Evolutionary conservation across 1,140 invertebrate genomes (phyloP).

Genomic region (Drosophila simulans): DNA sequence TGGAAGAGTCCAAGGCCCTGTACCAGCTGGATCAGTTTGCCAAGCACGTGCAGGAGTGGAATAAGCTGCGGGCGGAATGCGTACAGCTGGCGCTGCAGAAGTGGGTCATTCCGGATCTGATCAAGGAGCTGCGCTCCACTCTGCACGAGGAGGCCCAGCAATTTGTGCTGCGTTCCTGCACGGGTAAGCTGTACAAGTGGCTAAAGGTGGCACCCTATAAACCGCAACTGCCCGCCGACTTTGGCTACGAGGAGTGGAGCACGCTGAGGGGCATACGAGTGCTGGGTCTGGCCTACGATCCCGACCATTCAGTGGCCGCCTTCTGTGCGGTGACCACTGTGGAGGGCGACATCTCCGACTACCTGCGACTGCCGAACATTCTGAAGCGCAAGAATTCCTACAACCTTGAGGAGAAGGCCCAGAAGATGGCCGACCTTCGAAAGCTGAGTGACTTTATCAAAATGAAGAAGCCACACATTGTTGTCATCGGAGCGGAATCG

Average conservation of each 20-base stretch:
- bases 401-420: conserved; percentile 89
- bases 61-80: conserved; percentile 93
- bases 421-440: conserved; percentile 91
- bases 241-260: conserved; percentile 97
- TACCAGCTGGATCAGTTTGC: conserved; percentile 98
- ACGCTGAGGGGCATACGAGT: conserved; percentile 93
- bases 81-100: conserved; percentile 95
- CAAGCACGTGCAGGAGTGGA: conserved; percentile 98
- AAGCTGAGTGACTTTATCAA: conserved; percentile 94
- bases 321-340: conserved; percentile 94
- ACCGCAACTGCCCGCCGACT: conserved; percentile 86
- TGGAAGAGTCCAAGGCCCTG: conserved; percentile 96
- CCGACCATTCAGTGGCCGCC: conserved; percentile 92
- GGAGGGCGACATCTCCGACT: conserved; percentile 96
- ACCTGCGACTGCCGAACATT: conserved; percentile 93
- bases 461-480: conserved; percentile 96
- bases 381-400: conserved; percentile 92
- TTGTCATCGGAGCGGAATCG: conserved; percentile 96
- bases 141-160: conserved; percentile 95
- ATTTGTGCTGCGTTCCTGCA: conserved; percentile 93
- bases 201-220: conserved; percentile 95
- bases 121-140: conserved; percentile 93
- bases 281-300: conserved; percentile 94
- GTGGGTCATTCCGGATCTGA: conserved; percentile 95
- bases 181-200: conserved; percentile 95